Percentiles rank a stretch among this genome's conserved stretches.
phyloP scores from a whole-genome alignment of 2,113 vertebrate species.

The Eretmochelys imbricata region DNA sequence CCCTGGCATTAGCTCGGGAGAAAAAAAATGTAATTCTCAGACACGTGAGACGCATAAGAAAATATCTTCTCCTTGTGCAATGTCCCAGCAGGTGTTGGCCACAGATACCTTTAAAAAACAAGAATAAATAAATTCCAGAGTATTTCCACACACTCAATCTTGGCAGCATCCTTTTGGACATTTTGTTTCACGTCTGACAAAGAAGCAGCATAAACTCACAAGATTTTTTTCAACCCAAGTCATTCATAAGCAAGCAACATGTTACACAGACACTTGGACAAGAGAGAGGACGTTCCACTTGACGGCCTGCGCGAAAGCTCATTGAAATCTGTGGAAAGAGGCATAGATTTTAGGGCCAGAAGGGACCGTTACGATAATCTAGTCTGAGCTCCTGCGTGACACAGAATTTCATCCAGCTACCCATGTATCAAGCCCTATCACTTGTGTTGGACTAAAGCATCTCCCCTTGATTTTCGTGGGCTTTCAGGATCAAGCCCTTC shows the following conservation, averaged over 20 bases:
- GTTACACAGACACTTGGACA: constrained; percentile 47
- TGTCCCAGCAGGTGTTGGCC: constrained; percentile 61
- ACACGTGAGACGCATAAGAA: background rate
- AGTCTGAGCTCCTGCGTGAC: background rate
- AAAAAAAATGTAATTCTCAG: constrained; percentile 48
- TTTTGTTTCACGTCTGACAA: constrained; percentile 49
- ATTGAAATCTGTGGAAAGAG: background rate
- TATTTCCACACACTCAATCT: background rate
- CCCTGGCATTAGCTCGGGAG: constrained; percentile 11
- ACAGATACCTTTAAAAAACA: background rate
- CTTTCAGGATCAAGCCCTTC: constrained; percentile 41
- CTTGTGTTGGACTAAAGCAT: constrained; percentile 3
- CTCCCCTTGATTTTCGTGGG: background rate
- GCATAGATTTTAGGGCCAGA: background rate
- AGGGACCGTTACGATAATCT: constrained; percentile 11
- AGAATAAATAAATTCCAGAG: background rate
- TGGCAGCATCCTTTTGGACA: constrained; percentile 28
- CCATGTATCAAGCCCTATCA: background rate
- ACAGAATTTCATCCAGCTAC: background rate
- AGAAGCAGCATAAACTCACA: constrained; percentile 42
- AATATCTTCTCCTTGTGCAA: constrained; percentile 57
- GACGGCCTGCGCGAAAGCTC: background rate
- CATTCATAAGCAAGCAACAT: constrained; percentile 44
- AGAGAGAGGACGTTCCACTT: background rate
- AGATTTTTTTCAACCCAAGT: background rate